Percentiles rank a stretch among this genome's conserved stretches.
Conservation (phyloP, 2,797 vertebrate genomes). For the Eulemur rubriventer region DNA sequence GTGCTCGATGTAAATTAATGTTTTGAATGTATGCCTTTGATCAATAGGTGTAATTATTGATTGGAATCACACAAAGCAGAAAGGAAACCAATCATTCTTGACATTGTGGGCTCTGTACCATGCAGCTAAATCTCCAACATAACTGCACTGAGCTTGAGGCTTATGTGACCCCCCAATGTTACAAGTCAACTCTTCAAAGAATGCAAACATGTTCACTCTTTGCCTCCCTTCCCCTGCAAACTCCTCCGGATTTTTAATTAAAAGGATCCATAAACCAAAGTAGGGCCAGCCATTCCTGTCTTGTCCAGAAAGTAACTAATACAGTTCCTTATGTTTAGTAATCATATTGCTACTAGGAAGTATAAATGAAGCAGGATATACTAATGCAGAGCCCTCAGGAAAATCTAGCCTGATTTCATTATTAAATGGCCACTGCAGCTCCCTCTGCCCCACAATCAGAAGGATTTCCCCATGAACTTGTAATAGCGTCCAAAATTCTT, state of each 20-base stretch:
- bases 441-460: not conserved
- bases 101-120: slow-evolving; percentile 71
- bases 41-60: slow-evolving; percentile 86
- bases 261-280: not conserved
- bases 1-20: slow-evolving; percentile 85
- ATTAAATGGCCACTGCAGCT: not conserved
- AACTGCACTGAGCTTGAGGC: slow-evolving; percentile 53
- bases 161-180: not conserved
- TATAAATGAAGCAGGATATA: slow-evolving; percentile 22
- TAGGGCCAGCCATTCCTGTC: not conserved
- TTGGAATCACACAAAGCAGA: slow-evolving; percentile 76
- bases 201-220: slow-evolving; percentile 9
- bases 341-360: not conserved
- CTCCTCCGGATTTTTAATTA: not conserved
- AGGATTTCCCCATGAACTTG: not conserved
- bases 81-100: slow-evolving; percentile 79
- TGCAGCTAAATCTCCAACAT: slow-evolving; percentile 67
- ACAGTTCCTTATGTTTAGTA: slow-evolving; percentile 8
- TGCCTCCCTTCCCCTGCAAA: slow-evolving; percentile 1
- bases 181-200: slow-evolving; percentile 53
- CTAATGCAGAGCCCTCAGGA: not conserved
- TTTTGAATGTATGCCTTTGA: slow-evolving; percentile 83
- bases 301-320: slow-evolving; percentile 25
- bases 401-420: slow-evolving; percentile 19
- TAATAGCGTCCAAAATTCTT: not conserved